Percentiles rank a stretch among this genome's conserved stretches.
These are phyloP conservation scores for Tonatia bakeri DNA, from an alignment of 2,113 vertebrate genomes.

Conservation along the genomic window DNA sequence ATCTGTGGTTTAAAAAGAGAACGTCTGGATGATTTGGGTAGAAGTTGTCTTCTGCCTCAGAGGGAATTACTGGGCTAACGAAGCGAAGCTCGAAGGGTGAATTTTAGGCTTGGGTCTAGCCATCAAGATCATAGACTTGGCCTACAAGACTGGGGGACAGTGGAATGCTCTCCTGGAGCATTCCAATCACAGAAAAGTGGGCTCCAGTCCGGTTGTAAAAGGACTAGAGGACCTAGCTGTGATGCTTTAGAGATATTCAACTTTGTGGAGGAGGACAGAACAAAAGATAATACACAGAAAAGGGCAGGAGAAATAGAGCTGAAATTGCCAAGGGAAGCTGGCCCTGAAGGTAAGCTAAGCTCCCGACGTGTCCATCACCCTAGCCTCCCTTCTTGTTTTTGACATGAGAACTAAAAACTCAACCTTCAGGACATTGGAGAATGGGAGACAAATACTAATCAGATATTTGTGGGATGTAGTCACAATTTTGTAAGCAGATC, in stretches of 20 bases:
- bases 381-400: neutral
- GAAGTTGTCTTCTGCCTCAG: too few species aligned
- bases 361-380: rapidly evolving
- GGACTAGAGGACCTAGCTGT: neutral
- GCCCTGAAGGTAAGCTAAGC: neutral
- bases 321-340: neutral
- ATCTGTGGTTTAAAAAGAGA: neutral
- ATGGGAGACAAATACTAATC: slow-evolving; percentile 60
- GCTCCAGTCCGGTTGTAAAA: neutral
- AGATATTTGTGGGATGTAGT: slow-evolving; percentile 71
- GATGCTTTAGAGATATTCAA: neutral
- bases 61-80: neutral
- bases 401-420: neutral
- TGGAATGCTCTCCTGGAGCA: neutral
- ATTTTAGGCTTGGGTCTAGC: neutral
- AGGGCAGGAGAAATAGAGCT: neutral
- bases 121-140: neutral
- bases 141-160: too few species aligned
- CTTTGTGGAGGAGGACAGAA: neutral
- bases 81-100: neutral
- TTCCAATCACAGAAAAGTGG: neutral
- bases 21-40: neutral
- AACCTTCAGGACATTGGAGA: slow-evolving; percentile 58
- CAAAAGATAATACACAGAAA: neutral
- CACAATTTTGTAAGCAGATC: slow-evolving; percentile 71